Base-by-base conservation (phyloP, 2,797 vertebrate genomes). In the Eupleurogrammus muticus region DNA sequence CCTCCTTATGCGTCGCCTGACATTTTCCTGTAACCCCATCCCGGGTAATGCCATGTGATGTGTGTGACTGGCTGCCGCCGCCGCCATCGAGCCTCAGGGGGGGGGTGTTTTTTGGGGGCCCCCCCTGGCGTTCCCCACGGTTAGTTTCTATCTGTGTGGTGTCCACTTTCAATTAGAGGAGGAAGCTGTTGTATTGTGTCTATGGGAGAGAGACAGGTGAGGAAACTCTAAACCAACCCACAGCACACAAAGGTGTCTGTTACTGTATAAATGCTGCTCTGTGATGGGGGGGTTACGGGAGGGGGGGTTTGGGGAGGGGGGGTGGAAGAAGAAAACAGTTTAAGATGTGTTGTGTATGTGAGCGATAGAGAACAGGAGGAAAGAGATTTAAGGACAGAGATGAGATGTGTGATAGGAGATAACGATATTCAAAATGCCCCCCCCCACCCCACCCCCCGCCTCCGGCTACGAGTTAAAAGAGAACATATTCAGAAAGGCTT, bases 1-100 rank as follows among this genome's bases (percentile, higher is more conserved):
- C 90, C 91, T 94, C 91, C 91, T 93, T 91, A 90, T 92, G 86
- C 87, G 90, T 87, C 83, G 85, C 85, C 90, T 94, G 92, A 94
- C 93, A 94, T 93, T 94, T 93, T 91, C 85, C 89, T 92, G 92
- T 91, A 93, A 91, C 92, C 92, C 90, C 93, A 93, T 93, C 92
- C 92, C 71, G 75, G 85, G 92, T 92, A 94, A 94, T 92, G 90
- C 90, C 89, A 93, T 92, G 91, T 92, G 92, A 92, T 94, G 92
- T 93, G 92, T 93, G 90, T 93, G 92, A 93, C 92, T 92, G 90
- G 91, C 90, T 93, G 88, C 92, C 92, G 92, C 91, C 93, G 89
- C 16, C 55, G 86, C 79, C 90, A 79, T 9, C 46, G 42, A 50
- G 75, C 85, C 89, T 75, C 20, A 8, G 80, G 89, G 90, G 78